Evolutionary conservation across 2,113 vertebrate species (phyloP), one percentile per base, ranked within the genome.

Genomic region (Hippocampus comes): DNA sequence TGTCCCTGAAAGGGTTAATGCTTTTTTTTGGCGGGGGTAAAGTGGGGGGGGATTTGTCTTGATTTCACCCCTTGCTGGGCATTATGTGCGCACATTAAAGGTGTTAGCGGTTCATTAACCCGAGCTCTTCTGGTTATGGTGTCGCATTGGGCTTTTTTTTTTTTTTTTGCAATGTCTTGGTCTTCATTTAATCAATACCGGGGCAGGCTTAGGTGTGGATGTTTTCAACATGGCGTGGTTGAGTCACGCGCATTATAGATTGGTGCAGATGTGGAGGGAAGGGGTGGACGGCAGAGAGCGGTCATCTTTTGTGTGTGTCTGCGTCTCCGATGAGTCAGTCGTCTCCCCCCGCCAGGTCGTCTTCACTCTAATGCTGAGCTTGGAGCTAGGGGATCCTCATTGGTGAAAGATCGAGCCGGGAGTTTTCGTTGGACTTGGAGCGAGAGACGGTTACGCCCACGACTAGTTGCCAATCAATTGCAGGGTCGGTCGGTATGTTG

Each of bases 321-420:
- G 63, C 63, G 66, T 67, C 66, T 75, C 79, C 75, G 68, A 88
- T 90, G 87, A 90, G 86, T 91, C 86, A 89, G 83, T 80, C 82
- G 7, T 12, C 43, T 78, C 74, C 17, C 49, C 5, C 23, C 56
- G 12, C 6, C 43, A 74, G 84, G 71, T 79, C 74, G 73, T 80
- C 75, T 68, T 72, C 18, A 14, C 82, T 85, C 27, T 76, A 70
- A 71, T 73, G 82, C 78, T 59, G 56, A 84, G 76, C 78, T 83
- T 77, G 75, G 72, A 74, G 73, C 59, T 14, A 46, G 34, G 34
- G 34, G 34, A 38, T 38, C 5, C 34, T 38, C 76, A 71, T 63
- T 53, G 78, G 83, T 80, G 69, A 85, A 84, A 86, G 82, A 46
- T 88, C 5, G 34, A 38, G 34, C 34, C 34, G 34, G 34, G 34